Evolutionary conservation across 2,113 vertebrate species (phyloP).

Genomic region (Macroglossus sobrinus): DNA sequence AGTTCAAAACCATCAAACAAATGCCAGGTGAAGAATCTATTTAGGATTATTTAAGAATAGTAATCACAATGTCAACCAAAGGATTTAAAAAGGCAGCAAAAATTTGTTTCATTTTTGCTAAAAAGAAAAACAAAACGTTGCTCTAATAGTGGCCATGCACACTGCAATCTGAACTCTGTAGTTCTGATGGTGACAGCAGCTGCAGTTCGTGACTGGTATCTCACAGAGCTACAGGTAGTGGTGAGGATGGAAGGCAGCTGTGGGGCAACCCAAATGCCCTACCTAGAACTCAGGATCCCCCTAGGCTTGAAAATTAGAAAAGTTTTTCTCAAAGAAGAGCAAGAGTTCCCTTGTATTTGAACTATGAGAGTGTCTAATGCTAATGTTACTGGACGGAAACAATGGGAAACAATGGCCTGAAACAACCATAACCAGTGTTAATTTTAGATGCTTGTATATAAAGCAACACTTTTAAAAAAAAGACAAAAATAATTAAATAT

Average conservation of each 20-base stretch:
- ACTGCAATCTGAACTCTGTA: neutral
- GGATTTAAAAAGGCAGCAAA: neutral
- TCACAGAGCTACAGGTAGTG: neutral
- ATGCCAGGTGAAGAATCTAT: neutral
- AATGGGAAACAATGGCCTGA: neutral
- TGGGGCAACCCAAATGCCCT: neutral
- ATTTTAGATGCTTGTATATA: neutral
- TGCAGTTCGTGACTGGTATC: fast-evolving
- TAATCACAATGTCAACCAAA: neutral
- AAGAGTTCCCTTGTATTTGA: neutral
- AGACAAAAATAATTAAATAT: neutral
- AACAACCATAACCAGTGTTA: neutral
- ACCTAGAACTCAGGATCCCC: neutral
- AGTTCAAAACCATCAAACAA: neutral
- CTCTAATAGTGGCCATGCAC: too few species aligned
- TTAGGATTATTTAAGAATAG: neutral
- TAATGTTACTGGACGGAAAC: neutral
- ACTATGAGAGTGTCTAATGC: neutral
- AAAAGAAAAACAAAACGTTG: neutral
- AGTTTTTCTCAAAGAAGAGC: neutral
- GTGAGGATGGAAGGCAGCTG: neutral
- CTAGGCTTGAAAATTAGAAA: neutral
- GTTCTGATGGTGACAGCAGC: fast-evolving
- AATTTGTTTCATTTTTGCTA: neutral
- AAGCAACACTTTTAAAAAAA: neutral